Evolutionary conservation across 23 tunicate species (phyloP).

Genomic region (Halocynthia aurantium): DNA sequence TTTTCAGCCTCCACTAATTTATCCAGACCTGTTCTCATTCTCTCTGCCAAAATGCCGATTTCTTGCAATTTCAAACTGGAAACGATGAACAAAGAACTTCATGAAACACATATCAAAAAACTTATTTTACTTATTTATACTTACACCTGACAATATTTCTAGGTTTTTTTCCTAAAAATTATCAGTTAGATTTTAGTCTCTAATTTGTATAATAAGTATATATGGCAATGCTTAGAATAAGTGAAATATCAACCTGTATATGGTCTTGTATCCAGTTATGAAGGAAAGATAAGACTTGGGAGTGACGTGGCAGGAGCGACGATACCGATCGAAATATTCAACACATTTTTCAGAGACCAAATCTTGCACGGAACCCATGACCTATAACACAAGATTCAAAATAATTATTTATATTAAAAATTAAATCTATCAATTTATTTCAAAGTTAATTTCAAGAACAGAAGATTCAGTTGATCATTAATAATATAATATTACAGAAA

Average conservation of each 20-base stretch:
- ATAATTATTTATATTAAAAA: not conserved
- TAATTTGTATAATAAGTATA: not conserved
- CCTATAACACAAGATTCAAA: slow-evolving; percentile 6
- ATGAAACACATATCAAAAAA: not conserved
- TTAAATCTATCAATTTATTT: not conserved
- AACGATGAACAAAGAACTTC: not conserved
- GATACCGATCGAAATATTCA: slow-evolving; percentile 68
- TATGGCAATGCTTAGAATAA: not conserved
- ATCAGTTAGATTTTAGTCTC: too few relatives aligned
- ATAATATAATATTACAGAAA: not conserved
- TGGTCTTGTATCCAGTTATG: slow-evolving; percentile 69
- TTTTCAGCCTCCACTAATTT: slow-evolving; percentile 75
- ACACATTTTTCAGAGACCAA: slow-evolving; percentile 68
- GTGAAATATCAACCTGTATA: slow-evolving; percentile 35
- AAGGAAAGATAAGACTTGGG: slow-evolving; percentile 76
- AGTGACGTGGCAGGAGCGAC: slow-evolving; percentile 77
- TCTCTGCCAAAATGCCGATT: slow-evolving; percentile 43
- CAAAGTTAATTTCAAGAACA: not conserved
- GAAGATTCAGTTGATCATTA: not conserved
- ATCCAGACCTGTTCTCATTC: slow-evolving; percentile 76
- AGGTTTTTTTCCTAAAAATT: too few relatives aligned
- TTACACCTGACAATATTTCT: too few relatives aligned
- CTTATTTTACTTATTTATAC: too few relatives aligned
- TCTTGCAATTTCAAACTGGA: slow-evolving; percentile 35
- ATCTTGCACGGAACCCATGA: slow-evolving; percentile 80